Evolutionary conservation across 1,140 invertebrate species (phyloP).

Genomic region (Tribolium madens): DNA sequence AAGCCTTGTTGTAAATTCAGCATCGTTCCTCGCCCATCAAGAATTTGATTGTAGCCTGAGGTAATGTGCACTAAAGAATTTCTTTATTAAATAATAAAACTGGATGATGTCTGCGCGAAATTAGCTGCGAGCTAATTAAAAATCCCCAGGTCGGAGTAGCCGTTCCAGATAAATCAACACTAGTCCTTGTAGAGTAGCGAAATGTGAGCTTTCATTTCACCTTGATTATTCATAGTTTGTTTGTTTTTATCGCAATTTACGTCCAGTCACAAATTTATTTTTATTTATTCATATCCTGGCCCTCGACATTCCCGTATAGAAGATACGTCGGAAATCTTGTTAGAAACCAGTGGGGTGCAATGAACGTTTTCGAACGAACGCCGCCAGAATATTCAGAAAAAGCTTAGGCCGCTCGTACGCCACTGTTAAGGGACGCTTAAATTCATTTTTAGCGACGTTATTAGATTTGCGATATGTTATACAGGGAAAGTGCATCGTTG

Average conservation of each 20-base stretch:
- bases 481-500: slow-evolving; percentile 3
- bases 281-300: slow-evolving; percentile 38
- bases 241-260: slow-evolving; percentile 54
- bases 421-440: neutral
- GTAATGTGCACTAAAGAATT: slow-evolving; percentile 41
- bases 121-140: slow-evolving; percentile 57
- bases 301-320: neutral
- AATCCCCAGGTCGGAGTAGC: slow-evolving; percentile 50
- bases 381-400: neutral
- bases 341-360: slow-evolving; percentile 6
- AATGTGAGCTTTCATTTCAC: slow-evolving; percentile 31
- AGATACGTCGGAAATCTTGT: slow-evolving; percentile 4
- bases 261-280: slow-evolving; percentile 43
- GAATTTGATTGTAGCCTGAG: slow-evolving; percentile 32
- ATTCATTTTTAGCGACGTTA: slow-evolving; percentile 18
- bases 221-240: slow-evolving; percentile 56
- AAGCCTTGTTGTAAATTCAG: neutral
- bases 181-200: slow-evolving; percentile 45
- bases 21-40: slow-evolving; percentile 26
- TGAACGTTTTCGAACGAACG: neutral
- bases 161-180: slow-evolving; percentile 55
- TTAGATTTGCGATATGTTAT: slow-evolving; percentile 23
- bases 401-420: neutral
- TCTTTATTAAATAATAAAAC: slow-evolving; percentile 56
- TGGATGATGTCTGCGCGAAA: slow-evolving; percentile 52